Base-by-base conservation (phyloP, 2,888 invertebrate genomes). In the Smittia sp. region DNA sequence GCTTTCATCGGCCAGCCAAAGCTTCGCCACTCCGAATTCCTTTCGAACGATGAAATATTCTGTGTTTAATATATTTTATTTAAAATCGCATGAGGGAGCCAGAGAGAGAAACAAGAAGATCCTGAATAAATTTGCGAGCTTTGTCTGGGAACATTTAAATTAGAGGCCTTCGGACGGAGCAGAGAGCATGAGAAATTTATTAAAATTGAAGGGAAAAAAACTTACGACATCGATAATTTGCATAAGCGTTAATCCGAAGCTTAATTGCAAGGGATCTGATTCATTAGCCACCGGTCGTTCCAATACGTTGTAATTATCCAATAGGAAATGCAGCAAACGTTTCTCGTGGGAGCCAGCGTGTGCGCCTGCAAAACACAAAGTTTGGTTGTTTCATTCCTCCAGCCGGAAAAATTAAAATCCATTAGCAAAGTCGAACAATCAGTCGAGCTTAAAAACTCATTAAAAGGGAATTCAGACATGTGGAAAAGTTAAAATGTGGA, bases 161-260 rank as follows among this genome's bases (percentile, higher is more conserved):
- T 46, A 46, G n/a, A 46, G 46, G 15, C 15, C 15, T 9, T 32
- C 3, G 9, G 4, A 32, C 32, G 9, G 32, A 32, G 32, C 32
- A 32, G 32, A 32, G 11, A 46, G 6, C 15, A 46, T 13, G 46
- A 15, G 46, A 46, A 46, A 46, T 46, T 46, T 46, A 11, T 72
- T 38, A 39, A n/a, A 46, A 70, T 25, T 39, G 77, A 75, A 76
- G 76, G 76, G 75, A 62, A 46, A 13, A 75, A 74, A 75, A 87
- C 90, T 89, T 87, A 96, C 95, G 90, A 96, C 95, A 87, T 96
- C 95, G 84, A 96, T 96, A 86, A 96, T 96, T 89, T 96, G 96
- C 93, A 94, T 94, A 84, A 96, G 90, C 83, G 95, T 96, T 85
- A 96, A 90, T 85, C 95, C 95, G 86, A 96, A 95, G 86, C 93